Conservation (phyloP, 1,140 invertebrate species). For the Nasonia giraulti region DNA sequence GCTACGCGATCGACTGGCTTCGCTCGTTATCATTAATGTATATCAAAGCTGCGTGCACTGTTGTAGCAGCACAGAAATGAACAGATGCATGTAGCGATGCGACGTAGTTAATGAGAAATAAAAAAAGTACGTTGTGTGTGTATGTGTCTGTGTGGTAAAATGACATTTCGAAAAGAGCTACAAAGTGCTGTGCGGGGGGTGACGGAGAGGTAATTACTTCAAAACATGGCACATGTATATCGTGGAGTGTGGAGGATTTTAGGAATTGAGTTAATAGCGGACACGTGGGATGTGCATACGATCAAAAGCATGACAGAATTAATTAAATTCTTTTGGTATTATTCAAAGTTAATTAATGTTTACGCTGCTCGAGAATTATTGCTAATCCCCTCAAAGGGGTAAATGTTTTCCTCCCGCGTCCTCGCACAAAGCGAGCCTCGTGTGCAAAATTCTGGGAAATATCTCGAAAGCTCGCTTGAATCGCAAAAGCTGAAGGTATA, state of each 20-base stretch:
- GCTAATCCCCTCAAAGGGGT: neutral
- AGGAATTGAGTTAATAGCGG: neutral
- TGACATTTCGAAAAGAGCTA: neutral
- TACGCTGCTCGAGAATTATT: neutral
- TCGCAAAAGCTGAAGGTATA: constrained; percentile 11
- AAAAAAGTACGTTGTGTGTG: neutral
- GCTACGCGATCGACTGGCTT: neutral
- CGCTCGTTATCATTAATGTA: constrained; percentile 3
- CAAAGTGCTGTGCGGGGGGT: neutral
- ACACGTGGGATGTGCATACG: neutral
- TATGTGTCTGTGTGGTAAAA: neutral
- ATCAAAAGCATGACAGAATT: neutral
- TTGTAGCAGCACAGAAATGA: constrained; percentile 13
- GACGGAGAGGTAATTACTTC: neutral
- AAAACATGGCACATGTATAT: neutral
- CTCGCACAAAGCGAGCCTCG: too few relatives aligned
- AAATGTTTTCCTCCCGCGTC: neutral
- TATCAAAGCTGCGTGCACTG: neutral
- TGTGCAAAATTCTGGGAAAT: neutral
- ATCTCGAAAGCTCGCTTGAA: neutral
- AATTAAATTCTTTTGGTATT: neutral
- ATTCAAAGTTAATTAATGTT: neutral
- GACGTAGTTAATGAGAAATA: neutral
- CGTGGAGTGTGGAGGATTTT: neutral
- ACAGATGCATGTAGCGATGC: neutral